Percentiles rank a stretch among this genome's conserved stretches.
Evolutionary conservation across 2,113 vertebrate genomes (phyloP).

Genomic region (Oxyura jamaicensis): DNA sequence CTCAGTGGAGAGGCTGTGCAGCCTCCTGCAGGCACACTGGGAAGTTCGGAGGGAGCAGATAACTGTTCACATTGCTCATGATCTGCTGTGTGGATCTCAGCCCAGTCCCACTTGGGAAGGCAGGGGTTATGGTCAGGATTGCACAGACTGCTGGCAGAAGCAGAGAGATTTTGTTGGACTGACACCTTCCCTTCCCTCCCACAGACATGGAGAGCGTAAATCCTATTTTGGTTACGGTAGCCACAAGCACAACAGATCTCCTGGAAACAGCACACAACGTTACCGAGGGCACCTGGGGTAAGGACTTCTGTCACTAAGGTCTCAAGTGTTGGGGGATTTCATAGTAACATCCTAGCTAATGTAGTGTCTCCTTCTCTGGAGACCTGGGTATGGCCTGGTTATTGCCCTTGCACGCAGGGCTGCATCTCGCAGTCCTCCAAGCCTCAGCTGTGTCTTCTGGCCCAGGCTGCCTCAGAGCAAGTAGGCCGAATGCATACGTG

Average conservation of each 20-base stretch:
- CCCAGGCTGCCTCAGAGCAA: not conserved
- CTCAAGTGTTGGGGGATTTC: not conserved
- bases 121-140: not conserved
- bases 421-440: not conserved
- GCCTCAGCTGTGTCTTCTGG: not conserved
- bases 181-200: slow-evolving; percentile 1
- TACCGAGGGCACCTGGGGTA: slow-evolving; percentile 69
- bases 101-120: not conserved
- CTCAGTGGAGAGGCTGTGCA: too few species aligned
- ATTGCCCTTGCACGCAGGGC: not conserved
- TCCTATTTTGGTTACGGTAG: slow-evolving; percentile 28
- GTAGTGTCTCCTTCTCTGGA: not conserved
- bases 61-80: not conserved
- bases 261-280: not conserved
- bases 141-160: not conserved
- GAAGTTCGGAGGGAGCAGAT: not conserved
- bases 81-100: not conserved
- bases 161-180: not conserved
- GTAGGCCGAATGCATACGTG: not conserved
- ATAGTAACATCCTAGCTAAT: not conserved
- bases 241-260: slow-evolving; percentile 57
- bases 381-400: not conserved
- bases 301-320: not conserved
- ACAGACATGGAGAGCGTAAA: slow-evolving; percentile 73
- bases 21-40: not conserved